Evolutionary conservation across 2,888 invertebrate species (phyloP).

Genomic region (Lasioglossum villosulum): DNA sequence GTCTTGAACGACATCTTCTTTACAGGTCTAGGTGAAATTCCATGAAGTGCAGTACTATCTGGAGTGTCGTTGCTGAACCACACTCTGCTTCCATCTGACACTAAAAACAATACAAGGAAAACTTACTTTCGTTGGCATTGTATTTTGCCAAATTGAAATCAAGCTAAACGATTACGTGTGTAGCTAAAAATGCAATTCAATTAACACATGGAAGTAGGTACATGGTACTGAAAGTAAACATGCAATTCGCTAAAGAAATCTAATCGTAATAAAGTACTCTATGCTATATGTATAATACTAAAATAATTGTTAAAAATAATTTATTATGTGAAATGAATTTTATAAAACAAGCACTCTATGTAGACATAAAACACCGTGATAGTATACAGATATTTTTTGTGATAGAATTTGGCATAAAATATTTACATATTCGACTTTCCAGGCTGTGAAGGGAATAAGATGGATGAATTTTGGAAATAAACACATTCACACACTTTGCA

Average conservation of each 20-base stretch:
- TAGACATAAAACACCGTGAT: conserved; percentile 2
- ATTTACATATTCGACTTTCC: conserved; percentile 18
- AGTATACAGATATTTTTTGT: background rate
- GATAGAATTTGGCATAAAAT: conserved; percentile 17
- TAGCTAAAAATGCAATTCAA: conserved; percentile 24
- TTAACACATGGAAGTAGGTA: conserved; percentile 9
- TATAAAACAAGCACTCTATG: conserved; percentile 15
- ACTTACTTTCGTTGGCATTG: background rate
- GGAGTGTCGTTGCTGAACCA: conserved; percentile 85
- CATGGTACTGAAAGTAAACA: conserved; percentile 40
- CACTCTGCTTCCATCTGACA: conserved; percentile 85
- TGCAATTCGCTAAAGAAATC: conserved; percentile 40
- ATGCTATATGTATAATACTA: conserved; percentile 16
- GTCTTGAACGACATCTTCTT: conserved; percentile 90
- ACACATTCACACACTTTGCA: conserved; percentile 21
- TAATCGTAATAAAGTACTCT: conserved; percentile 4
- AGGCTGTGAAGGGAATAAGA: background rate
- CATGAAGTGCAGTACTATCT: conserved; percentile 83
- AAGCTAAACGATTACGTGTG: conserved; percentile 19
- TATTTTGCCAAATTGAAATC: background rate
- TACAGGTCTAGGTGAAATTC: conserved; percentile 89
- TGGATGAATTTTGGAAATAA: conserved; percentile 14
- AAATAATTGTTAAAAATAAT: background rate
- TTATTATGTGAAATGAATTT: background rate
- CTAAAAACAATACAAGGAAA: conserved; percentile 68